Evolutionary conservation across 2,888 invertebrate genomes (phyloP), one percentile per base, ranked within the genome.

Genomic region (Epinotia bilunana): DNA sequence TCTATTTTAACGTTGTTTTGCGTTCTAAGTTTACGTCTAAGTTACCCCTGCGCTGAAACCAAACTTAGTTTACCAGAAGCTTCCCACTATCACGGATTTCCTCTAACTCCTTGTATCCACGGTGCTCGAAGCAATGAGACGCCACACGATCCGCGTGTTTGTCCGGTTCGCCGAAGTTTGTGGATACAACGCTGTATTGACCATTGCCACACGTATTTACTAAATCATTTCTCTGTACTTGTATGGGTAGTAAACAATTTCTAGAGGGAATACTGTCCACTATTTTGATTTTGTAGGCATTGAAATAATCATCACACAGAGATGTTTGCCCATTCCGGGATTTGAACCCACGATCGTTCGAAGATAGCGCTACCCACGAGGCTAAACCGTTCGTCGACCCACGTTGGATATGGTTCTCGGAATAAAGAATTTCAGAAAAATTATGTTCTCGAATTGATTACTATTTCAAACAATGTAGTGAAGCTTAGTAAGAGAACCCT

Each of bases 61-160:
- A 49, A 49, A 16, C 49, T 49, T 49, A 49, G 49, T 49, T 49
- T 58, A 58, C 55, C 55, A 18, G n/a, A 62, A 11, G 1, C 23
- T 46, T 28, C 9, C 23, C 46, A 64, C 23, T 46, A 23, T 23
- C 64, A 64, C 49, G 12, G 46, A 49, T 64, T 64, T 49, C 64
- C 46, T 64, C 64, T 64, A 23, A 64, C 64, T 23, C 64, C 43
- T 46, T 23, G 65, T 65, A 28, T 65, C n/a, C 75, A 76, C 77
- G 76, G 77, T 73, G 67, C 46, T 23, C 46, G 28, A 28, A 65
- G 55, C 57, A 55, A 62, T 77, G 77, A 83, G 83, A 83, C 85
- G 78, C 79, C 82, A 82, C 82, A 80, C 81, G 85, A 87, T 80
- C 83, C 82, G 86, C 85, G 86, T 86, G 79, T 78, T 82, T 80